phyloP scores from a whole-genome alignment of 2,888 invertebrate species.

The Drosophila maculinotata region DNA sequence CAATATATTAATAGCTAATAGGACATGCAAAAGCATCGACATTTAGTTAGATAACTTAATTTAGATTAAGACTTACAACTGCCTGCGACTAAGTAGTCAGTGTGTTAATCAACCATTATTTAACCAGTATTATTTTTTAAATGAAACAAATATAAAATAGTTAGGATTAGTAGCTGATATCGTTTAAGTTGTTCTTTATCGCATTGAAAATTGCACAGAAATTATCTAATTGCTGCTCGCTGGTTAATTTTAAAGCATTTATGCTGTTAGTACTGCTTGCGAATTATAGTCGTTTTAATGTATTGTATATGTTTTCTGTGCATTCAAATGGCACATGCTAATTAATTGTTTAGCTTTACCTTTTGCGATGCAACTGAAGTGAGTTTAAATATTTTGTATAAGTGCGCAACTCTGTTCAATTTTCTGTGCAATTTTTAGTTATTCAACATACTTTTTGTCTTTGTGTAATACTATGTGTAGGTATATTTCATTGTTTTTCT shows the following conservation, averaged over 20 bases:
- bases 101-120: conserved; percentile 42
- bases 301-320: too few relatives aligned
- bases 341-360: neutral
- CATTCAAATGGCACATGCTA: neutral
- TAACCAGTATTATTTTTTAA: conserved; percentile 16
- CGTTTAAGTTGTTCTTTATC: neutral
- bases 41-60: conserved; percentile 35
- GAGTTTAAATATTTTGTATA: neutral
- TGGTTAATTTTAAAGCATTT: too few relatives aligned
- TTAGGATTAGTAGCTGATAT: conserved; percentile 41
- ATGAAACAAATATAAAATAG: conserved; percentile 28
- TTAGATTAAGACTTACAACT: conserved; percentile 77
- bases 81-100: conserved; percentile 77
- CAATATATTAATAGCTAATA: conserved; percentile 8
- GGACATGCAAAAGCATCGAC: conserved; percentile 52
- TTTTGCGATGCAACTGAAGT: conserved; percentile 2
- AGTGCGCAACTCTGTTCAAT: neutral
- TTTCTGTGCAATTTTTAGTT: conserved; percentile 50
- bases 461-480: conserved; percentile 12
- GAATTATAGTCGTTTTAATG: too few relatives aligned
- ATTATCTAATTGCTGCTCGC: conserved; percentile 4
- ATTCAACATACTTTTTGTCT: neutral
- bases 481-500: conserved; percentile 23
- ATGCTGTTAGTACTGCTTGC: neutral
- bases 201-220: conserved; percentile 43